Base-by-base conservation (phyloP, 2,113 vertebrate genomes). In the Trematocara marginatum region DNA sequence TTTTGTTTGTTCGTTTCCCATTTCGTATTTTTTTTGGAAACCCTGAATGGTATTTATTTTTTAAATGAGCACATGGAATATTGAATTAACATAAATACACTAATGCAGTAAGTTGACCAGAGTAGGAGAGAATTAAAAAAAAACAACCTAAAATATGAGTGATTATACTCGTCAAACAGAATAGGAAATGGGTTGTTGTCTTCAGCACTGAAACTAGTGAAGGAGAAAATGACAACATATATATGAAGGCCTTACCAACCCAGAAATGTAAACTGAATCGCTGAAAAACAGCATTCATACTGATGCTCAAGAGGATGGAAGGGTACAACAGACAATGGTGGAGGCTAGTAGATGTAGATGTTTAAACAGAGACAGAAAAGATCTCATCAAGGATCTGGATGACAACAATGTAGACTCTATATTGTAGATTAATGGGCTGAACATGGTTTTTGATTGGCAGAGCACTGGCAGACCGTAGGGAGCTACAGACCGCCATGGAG, bases 81-180 rank as follows among this genome's bases (percentile, higher is more conserved):
- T 40, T 40, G 18, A 40, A 20, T 66, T 13, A 40, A 20, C 10
- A 11, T 13, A 66, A 38, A 66, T 20, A 13, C 6, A 66, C 10
- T 20, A 66, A 20, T 0, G 18, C 35, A 20, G 18, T 66, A 40
- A 40, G 3, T 40, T 66, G 40, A 40, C 34, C 34, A 40, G 6
- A 66, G 35, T 66, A 20, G n/a, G n/a, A 66, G 35, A 66, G n/a
- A 59, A 59, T 31, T 18, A 0, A 9, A 23, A 6, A 4, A 4
- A 2, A 9, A 11, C 3, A 26, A 4, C 1, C 10, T 12, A 66
- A 40, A 66, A 40, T 66, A 0, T 40, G 61, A 38, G 4, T 40
- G 6, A 8, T 42, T 42, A 42, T 42, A 69, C 4, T 69, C 4
- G 0, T 40, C 64, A 42, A 42, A 42, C 11, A 69, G 61, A 69